phyloP scores from a whole-genome alignment of 2,888 invertebrate species.

The Agonopterix subpropinquella region DNA sequence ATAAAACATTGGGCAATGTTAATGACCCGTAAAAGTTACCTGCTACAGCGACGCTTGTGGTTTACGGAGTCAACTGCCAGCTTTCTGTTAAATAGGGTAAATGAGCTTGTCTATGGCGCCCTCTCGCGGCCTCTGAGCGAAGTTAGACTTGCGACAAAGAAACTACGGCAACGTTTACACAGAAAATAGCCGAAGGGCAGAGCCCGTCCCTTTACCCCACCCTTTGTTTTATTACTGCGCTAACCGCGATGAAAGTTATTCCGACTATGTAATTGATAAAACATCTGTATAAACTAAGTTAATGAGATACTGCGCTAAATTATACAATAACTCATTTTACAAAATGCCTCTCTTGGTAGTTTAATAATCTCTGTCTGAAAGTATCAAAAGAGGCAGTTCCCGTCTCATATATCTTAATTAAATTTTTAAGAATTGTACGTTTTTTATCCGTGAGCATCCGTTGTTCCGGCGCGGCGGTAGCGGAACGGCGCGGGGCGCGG shows the following conservation, averaged over 20 bases:
- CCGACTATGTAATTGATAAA: constrained; percentile 33
- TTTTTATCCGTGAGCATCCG: constrained; percentile 16
- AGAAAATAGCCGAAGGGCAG: constrained; percentile 63
- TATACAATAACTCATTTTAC: too few relatives aligned
- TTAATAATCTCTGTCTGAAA: too few relatives aligned
- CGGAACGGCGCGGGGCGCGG: constrained; percentile 13
- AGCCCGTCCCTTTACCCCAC: constrained; percentile 37
- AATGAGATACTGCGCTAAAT: too few relatives aligned
- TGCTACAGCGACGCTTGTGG: constrained; percentile 40
- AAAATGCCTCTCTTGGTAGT: too few relatives aligned
- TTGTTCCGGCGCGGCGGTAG: constrained; percentile 2
- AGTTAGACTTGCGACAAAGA: constrained; percentile 50
- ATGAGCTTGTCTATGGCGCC: constrained; percentile 50
- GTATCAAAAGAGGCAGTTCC: not conserved
- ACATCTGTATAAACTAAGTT: constrained; percentile 18
- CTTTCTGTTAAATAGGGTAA: constrained; percentile 46
- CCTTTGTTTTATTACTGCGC: constrained; percentile 60
- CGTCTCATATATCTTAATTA: constrained; percentile 20
- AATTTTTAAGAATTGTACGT: constrained; percentile 20
- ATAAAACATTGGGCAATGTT: constrained; percentile 51
- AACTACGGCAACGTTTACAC: constrained; percentile 53
- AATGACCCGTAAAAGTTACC: constrained; percentile 60
- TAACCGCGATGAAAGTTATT: constrained; percentile 27
- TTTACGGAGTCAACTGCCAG: constrained; percentile 49
- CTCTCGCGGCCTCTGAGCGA: constrained; percentile 47